A percentile compares a stretch with the other conserved stretches of the same genome.
Evolutionary conservation across 2,113 vertebrate species (phyloP).

Genomic region (Chloroceryle aenea): DNA sequence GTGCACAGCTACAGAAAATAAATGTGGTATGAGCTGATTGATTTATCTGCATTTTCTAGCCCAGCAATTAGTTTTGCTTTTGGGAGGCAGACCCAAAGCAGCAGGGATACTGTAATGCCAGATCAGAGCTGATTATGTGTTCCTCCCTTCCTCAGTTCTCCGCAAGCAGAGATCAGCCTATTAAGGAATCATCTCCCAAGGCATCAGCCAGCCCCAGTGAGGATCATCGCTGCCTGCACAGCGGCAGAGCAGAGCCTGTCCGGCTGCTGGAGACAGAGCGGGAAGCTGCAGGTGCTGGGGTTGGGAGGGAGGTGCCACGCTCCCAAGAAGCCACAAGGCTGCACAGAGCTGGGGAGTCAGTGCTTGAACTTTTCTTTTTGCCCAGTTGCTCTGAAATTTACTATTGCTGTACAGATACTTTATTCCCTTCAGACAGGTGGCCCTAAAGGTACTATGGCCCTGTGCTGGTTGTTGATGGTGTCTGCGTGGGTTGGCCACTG

Average conservation of each 20-base stretch:
- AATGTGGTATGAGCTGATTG: background rate
- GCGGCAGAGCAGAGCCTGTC: rapidly evolving
- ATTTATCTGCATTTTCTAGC: background rate
- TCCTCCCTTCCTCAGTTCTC: background rate
- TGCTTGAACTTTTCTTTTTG: background rate
- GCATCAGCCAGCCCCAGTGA: rapidly evolving
- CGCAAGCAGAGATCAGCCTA: background rate
- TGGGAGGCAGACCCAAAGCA: background rate
- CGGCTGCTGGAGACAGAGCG: rapidly evolving
- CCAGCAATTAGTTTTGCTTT: background rate
- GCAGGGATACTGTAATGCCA: background rate
- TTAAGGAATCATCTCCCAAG: background rate
- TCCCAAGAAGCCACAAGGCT: rapidly evolving
- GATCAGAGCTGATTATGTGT: background rate
- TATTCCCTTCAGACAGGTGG: background rate
- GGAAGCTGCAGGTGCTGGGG: background rate
- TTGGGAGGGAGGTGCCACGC: background rate
- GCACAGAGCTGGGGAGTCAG: background rate
- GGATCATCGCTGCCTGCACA: rapidly evolving
- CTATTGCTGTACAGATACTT: background rate
- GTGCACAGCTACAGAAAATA: background rate
- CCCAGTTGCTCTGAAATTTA: background rate
- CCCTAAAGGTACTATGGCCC: rapidly evolving
- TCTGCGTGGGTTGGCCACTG: background rate
- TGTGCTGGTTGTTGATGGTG: background rate